Conservation (phyloP, 2,113 vertebrate genomes). For the Psilopsiagon aurifrons region DNA sequence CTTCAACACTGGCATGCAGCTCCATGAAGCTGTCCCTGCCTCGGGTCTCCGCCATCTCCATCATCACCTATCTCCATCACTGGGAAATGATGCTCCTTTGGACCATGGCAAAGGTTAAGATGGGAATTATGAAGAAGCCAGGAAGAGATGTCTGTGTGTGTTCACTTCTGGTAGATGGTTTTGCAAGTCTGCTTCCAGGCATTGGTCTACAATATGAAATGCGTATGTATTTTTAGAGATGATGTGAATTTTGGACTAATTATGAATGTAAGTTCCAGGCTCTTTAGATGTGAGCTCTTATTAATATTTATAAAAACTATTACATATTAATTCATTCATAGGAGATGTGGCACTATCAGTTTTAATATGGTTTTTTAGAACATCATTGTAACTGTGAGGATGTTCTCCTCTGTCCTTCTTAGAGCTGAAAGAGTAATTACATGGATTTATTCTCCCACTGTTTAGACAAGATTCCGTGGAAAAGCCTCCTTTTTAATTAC, state of each 20-base stretch:
- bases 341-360: neutral
- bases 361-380: constrained; percentile 32
- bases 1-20: rapidly evolving
- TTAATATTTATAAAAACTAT: constrained; percentile 67
- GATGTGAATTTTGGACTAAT: constrained; percentile 50
- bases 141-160: neutral
- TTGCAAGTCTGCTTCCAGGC: neutral
- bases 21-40: rapidly evolving
- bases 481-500: constrained; percentile 48
- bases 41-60: too few relatives aligned
- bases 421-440: neutral
- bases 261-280: constrained; percentile 25
- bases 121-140: rapidly evolving
- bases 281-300: constrained; percentile 30
- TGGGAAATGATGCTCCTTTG: neutral
- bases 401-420: constrained; percentile 22
- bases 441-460: constrained; percentile 18
- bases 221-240: neutral
- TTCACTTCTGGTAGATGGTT: neutral
- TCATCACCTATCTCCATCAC: neutral
- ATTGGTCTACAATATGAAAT: neutral
- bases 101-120: rapidly evolving
- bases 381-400: neutral
- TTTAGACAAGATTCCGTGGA: constrained; percentile 25
- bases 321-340: constrained; percentile 58